Percentiles rank a stretch among this genome's conserved stretches.
Conservation (phyloP, 2,797 vertebrate species). For the Pseudomugil tenellus region DNA sequence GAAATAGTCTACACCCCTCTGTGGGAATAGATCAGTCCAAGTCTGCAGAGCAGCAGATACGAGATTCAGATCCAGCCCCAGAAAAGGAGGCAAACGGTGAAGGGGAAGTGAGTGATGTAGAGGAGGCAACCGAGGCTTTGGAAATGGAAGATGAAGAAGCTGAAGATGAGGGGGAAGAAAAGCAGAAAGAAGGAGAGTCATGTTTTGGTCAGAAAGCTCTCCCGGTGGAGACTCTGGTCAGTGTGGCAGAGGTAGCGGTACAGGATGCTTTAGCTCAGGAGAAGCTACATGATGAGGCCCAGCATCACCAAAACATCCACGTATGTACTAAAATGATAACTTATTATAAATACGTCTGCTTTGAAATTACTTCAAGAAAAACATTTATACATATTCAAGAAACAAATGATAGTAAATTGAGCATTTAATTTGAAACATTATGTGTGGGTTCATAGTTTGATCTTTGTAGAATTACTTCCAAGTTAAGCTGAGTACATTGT, state of each 20-base stretch:
- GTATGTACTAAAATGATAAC: slow-evolving; percentile 32
- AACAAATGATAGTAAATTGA: not conserved
- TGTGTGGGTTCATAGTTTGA: slow-evolving; percentile 10
- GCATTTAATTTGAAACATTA: not conserved
- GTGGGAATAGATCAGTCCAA: slow-evolving; percentile 68
- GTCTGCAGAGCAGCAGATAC: slow-evolving; percentile 70
- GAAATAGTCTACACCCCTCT: slow-evolving; percentile 57
- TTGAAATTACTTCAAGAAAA: not conserved
- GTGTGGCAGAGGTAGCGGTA: slow-evolving; percentile 55
- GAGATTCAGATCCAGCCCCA: slow-evolving; percentile 56
- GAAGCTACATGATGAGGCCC: slow-evolving; percentile 29
- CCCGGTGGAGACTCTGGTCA: slow-evolving; percentile 59
- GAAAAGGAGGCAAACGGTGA: slow-evolving; percentile 56
- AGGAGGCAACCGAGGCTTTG: slow-evolving; percentile 64
- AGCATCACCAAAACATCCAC: slow-evolving; percentile 35
- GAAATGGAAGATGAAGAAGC: slow-evolving; percentile 71
- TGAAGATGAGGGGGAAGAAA: slow-evolving; percentile 68
- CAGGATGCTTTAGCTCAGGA: slow-evolving; percentile 42
- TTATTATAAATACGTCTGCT: not conserved
- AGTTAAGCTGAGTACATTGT: not conserved
- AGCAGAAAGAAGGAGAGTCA: slow-evolving; percentile 28
- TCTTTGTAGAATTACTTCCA: not conserved
- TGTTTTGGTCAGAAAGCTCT: slow-evolving; percentile 41
- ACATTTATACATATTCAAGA: not conserved
- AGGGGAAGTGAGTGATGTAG: slow-evolving; percentile 40